Evolutionary conservation across 2,888 invertebrate species (phyloP).

Genomic region (Tachina fera): DNA sequence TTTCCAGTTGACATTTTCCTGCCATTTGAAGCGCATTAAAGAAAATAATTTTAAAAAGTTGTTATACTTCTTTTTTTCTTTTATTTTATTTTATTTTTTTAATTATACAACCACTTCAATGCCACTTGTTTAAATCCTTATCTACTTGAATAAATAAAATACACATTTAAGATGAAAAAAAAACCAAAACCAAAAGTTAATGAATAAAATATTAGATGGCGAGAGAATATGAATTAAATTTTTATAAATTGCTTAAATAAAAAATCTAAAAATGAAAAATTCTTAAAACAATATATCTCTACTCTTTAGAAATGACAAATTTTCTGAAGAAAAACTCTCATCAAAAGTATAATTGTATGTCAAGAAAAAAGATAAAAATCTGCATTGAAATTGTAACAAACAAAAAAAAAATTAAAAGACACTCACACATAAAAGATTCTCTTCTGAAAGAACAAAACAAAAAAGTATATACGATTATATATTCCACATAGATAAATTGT

Average conservation of each 20-base stretch:
- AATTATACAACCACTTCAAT: slow-evolving; percentile 23
- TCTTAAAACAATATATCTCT: not conserved
- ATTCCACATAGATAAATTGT: not conserved
- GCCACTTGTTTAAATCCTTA: slow-evolving; percentile 34
- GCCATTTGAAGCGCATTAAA: slow-evolving; percentile 13
- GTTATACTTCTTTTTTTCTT: not conserved
- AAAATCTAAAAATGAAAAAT: not conserved
- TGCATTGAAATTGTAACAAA: slow-evolving; percentile 5
- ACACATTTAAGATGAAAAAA: not conserved
- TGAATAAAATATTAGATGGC: slow-evolving; percentile 35
- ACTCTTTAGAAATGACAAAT: no score
- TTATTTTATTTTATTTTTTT: not conserved
- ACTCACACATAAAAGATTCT: not conserved
- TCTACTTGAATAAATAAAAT: slow-evolving; percentile 46
- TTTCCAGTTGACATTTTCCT: slow-evolving; percentile 22
- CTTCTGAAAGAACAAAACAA: not conserved
- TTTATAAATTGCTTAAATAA: slow-evolving; percentile 30
- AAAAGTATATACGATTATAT: not conserved
- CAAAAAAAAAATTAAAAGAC: not conserved
- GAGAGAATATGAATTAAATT: slow-evolving; percentile 42
- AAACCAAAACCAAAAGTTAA: slow-evolving; percentile 6
- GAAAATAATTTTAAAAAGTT: slow-evolving; percentile 8
- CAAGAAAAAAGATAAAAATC: slow-evolving; percentile 5
- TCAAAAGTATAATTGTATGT: not conserved
- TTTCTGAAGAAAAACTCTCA: not conserved